These are phyloP conservation scores for Mimachlamys varia DNA, from an alignment of 2,888 invertebrate genomes.

Conservation along the genomic window DNA sequence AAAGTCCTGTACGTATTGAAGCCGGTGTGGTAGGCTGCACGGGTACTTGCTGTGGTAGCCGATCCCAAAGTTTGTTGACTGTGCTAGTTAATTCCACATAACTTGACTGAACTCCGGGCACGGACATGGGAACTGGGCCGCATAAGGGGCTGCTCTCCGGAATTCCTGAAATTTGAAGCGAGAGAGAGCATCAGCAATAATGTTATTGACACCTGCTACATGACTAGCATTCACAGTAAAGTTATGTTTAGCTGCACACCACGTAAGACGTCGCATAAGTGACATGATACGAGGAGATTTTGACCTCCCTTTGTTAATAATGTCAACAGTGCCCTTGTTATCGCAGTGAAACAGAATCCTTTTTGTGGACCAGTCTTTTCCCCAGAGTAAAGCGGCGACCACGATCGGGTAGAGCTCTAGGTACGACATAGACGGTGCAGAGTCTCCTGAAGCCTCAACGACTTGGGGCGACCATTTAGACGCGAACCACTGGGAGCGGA, in stretches of 20 bases:
- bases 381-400: constrained; percentile 45
- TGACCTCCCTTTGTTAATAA: constrained; percentile 48
- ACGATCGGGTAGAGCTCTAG: constrained; percentile 51
- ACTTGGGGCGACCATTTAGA: not conserved
- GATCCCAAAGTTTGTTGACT: constrained; percentile 37
- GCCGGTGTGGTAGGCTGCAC: constrained; percentile 34
- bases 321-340: constrained; percentile 44
- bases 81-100: constrained; percentile 1
- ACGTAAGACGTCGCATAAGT: constrained; percentile 41
- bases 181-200: constrained; percentile 37
- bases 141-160: constrained; percentile 43
- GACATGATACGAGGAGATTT: constrained; percentile 38
- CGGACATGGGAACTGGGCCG: not conserved
- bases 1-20: constrained; percentile 25
- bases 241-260: constrained; percentile 27
- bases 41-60: not conserved
- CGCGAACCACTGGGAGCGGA: constrained; percentile 47
- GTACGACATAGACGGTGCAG: constrained; percentile 42
- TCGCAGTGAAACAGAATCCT: constrained; percentile 47
- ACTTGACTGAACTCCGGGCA: not conserved
- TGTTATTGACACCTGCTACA: not conserved
- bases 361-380: constrained; percentile 39
- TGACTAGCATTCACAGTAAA: not conserved
- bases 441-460: not conserved
- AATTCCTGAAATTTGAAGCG: constrained; percentile 49